Evolutionary conservation across 2,797 vertebrate genomes (phyloP).

Genomic region (Prionace glauca): DNA sequence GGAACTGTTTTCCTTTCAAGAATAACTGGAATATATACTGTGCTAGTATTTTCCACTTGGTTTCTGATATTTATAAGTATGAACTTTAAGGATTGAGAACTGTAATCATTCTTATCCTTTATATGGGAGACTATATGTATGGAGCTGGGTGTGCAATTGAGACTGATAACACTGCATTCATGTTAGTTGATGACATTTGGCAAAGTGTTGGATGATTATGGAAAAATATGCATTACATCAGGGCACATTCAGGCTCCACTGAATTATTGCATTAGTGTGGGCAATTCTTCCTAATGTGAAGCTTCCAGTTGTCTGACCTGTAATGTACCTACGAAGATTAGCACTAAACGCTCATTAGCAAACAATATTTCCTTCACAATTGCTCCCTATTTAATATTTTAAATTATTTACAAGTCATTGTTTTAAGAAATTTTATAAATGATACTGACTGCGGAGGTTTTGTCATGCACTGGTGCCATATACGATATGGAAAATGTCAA

Average conservation of each 20-base stretch:
- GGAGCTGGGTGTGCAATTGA: neutral
- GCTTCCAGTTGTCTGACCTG: neutral
- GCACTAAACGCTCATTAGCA: neutral
- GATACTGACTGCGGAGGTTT: neutral
- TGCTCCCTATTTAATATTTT: neutral
- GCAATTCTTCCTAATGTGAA: neutral
- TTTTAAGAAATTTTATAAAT: neutral
- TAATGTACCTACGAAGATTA: neutral
- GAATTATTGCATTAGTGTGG: neutral
- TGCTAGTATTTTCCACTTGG: neutral
- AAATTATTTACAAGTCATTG: slow-evolving; percentile 11
- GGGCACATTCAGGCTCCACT: neutral
- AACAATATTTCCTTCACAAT: neutral
- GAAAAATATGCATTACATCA: neutral
- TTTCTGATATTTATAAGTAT: neutral
- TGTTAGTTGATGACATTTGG: neutral
- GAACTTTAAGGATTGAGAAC: neutral
- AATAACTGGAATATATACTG: neutral
- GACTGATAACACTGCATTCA: neutral
- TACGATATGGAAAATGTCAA: neutral
- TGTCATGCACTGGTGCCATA: neutral
- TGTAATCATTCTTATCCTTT: neutral
- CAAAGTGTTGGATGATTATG: neutral
- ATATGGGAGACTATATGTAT: neutral
- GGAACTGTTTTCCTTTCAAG: neutral